Percentiles rank a stretch among this genome's conserved stretches.
Evolutionary conservation across 2,888 invertebrate species (phyloP).

Genomic region (Stramonita haemastoma): DNA sequence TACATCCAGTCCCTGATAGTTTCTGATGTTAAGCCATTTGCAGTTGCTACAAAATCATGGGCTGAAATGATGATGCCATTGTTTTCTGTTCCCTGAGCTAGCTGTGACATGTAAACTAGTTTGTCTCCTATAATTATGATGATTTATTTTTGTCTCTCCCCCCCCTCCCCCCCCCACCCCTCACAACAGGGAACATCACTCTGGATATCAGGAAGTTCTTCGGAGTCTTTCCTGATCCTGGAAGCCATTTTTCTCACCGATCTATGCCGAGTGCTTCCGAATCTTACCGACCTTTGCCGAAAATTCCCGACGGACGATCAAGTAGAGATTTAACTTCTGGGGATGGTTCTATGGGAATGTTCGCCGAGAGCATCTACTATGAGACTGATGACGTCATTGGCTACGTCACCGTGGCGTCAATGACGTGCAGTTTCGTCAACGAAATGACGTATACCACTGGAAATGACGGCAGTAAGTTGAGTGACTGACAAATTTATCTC

Average conservation of each 20-base stretch:
- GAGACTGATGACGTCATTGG: conserved; percentile 30
- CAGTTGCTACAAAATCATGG: too few relatives aligned
- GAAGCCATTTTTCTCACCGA: neutral
- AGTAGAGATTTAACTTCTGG: neutral
- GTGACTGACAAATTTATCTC: neutral
- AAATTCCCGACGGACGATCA: neutral
- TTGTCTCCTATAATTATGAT: too few relatives aligned
- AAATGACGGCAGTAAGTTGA: conserved; percentile 19
- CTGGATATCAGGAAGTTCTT: conserved; percentile 12
- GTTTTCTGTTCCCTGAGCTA: too few relatives aligned
- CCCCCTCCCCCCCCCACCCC: too few relatives aligned
- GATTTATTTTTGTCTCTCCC: too few relatives aligned
- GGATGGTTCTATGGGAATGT: neutral
- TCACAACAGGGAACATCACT: neutral
- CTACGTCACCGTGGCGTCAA: conserved; percentile 36
- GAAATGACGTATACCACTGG: conserved; percentile 23
- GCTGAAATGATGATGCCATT: too few relatives aligned
- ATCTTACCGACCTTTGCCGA: neutral
- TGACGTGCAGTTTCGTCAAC: conserved; percentile 29
- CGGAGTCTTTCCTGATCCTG: neutral
- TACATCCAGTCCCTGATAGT: too few relatives aligned
- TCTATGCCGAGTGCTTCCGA: neutral
- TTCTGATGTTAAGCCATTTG: too few relatives aligned
- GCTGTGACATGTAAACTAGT: too few relatives aligned
- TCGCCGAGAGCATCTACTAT: conserved; percentile 32